A percentile compares a stretch with the other conserved stretches of the same genome.
Evolutionary conservation across 2,888 invertebrate genomes (phyloP).

Genomic region (Pemphredon lugubris): DNA sequence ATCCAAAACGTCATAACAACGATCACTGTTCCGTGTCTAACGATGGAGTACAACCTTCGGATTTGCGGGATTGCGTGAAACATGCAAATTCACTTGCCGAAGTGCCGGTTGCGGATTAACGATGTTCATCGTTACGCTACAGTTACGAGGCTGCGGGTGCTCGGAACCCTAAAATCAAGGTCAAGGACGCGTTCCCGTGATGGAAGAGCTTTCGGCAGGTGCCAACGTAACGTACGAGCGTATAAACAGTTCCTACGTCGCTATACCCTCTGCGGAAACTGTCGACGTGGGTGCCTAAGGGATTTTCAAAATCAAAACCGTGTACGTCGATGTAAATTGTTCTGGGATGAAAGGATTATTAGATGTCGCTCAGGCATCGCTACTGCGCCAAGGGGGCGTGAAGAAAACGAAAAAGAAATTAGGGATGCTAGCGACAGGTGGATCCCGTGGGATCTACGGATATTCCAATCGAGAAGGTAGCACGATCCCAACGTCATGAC

Average conservation of each 20-base stretch:
- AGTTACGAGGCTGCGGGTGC: neutral
- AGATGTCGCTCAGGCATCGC: too few species aligned
- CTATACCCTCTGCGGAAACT: constrained; percentile 12
- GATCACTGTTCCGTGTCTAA: constrained; percentile 21
- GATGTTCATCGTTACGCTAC: constrained; percentile 9
- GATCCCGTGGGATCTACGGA: too few species aligned
- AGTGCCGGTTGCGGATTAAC: constrained; percentile 26
- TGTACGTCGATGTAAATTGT: neutral
- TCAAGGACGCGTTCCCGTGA: constrained; percentile 36
- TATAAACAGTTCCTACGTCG: constrained; percentile 5
- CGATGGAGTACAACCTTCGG: constrained; percentile 8
- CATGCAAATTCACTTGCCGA: constrained; percentile 41
- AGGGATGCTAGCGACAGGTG: too few species aligned
- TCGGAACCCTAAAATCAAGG: constrained; percentile 28
- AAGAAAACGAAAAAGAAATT: too few species aligned
- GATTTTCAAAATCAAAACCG: constrained; percentile 28
- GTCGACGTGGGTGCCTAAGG: constrained; percentile 12
- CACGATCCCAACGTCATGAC: too few species aligned
- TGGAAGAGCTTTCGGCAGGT: constrained; percentile 12
- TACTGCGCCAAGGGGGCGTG: too few species aligned
- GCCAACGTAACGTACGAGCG: constrained; percentile 26
- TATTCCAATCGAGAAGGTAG: too few species aligned
- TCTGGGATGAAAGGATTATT: neutral
- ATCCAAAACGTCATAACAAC: constrained; percentile 4
- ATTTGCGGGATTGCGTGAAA: constrained; percentile 31